Conservation (phyloP, 2,113 vertebrate species). For the Thermophis baileyi region DNA sequence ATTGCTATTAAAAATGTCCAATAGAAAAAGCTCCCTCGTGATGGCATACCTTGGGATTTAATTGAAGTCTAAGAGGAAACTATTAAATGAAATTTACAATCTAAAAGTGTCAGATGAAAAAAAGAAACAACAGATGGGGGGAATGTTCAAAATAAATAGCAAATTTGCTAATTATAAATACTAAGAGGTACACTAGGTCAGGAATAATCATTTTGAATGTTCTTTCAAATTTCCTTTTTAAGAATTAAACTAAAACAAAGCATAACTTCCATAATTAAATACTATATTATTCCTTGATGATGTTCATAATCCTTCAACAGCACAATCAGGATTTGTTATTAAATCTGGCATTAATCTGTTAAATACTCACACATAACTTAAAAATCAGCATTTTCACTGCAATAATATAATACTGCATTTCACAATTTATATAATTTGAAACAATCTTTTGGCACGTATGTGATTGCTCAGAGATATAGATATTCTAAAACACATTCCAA, state of each 20-base stretch:
- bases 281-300: background rate
- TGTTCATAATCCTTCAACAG: fast-evolving
- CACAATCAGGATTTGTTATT: slow-evolving; percentile 28
- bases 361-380: slow-evolving; percentile 31
- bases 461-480: background rate
- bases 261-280: background rate
- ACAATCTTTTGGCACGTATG: background rate
- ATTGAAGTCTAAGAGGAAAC: background rate
- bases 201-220: background rate
- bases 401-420: background rate
- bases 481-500: background rate
- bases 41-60: background rate
- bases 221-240: background rate
- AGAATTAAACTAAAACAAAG: background rate
- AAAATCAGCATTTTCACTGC: no score
- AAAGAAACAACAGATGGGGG: background rate
- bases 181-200: background rate
- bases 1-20: background rate
- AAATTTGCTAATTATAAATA: background rate
- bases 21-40: background rate
- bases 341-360: slow-evolving; percentile 46
- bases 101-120: background rate
- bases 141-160: background rate
- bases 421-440: slow-evolving; percentile 21
- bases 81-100: background rate